phyloP scores from a whole-genome alignment of 2,113 vertebrate genomes.

The Emydocephalus ijimae region DNA sequence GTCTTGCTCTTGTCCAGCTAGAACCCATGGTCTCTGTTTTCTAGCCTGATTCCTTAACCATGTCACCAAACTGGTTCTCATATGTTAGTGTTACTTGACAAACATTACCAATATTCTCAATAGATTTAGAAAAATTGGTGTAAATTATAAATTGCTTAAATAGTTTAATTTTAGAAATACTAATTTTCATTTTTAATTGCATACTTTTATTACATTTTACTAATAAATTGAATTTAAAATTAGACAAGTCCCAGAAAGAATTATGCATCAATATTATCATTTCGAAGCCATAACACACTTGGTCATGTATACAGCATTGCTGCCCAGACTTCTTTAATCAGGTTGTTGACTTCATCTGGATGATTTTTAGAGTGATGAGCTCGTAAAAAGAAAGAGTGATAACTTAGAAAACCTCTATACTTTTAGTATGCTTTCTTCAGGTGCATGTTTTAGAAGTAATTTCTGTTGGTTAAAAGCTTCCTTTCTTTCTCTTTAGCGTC shows the following conservation, averaged over 20 bases:
- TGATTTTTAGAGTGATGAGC: not conserved
- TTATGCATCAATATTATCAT: not conserved
- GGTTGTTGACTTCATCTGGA: not conserved
- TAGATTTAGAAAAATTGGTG: not conserved
- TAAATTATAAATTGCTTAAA: too few species aligned
- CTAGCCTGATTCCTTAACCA: not conserved
- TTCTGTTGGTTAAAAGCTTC: constrained; percentile 55
- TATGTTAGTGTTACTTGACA: not conserved
- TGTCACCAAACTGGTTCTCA: not conserved
- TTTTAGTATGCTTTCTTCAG: constrained; percentile 5
- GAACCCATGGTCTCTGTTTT: not conserved
- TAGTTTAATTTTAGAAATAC: not conserved
- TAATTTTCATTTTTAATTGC: not conserved
- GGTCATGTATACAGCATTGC: not conserved
- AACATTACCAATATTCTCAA: not conserved
- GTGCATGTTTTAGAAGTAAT: not conserved
- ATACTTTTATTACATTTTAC: not conserved
- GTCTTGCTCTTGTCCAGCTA: not conserved
- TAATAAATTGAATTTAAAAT: not conserved
- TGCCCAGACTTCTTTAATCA: not conserved
- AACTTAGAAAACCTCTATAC: not conserved
- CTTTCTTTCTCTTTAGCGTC: constrained; percentile 55
- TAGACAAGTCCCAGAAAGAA: constrained; percentile 2
- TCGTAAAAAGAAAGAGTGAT: not conserved
- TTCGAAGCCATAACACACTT: not conserved